Percentiles rank a stretch among this genome's conserved stretches.
These are phyloP conservation scores for Musca domestica DNA, from an alignment of 1,140 invertebrate genomes.

Conservation along the genomic window DNA sequence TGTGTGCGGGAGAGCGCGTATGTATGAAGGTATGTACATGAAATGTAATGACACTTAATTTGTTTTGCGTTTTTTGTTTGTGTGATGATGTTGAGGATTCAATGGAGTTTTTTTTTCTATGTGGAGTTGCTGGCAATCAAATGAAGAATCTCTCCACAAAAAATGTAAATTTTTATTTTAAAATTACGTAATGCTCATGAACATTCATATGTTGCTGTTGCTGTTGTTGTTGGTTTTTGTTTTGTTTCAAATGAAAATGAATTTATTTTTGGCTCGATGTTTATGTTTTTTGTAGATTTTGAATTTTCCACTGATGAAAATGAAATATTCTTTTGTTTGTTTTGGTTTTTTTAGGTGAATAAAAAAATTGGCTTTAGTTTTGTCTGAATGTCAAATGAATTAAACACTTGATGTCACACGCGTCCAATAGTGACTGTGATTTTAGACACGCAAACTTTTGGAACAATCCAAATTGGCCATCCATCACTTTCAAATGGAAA, in stretches of 20 bases:
- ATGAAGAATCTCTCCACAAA: slow-evolving; percentile 2
- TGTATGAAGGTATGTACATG: not conserved
- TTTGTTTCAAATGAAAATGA: no score
- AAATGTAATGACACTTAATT: not conserved
- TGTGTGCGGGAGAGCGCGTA: no score
- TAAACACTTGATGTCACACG: slow-evolving; percentile 28
- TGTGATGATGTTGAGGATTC: not conserved
- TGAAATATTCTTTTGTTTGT: slow-evolving; percentile 2
- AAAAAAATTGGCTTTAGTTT: slow-evolving; percentile 16
- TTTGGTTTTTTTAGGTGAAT: slow-evolving; percentile 1
- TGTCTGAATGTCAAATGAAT: slow-evolving; percentile 36
- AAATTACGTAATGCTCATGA: slow-evolving; percentile 35
- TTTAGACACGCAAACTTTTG: slow-evolving; percentile 1
- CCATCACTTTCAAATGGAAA: no score
- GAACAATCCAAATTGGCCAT: no score
- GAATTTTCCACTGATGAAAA: not conserved
- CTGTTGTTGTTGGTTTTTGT: no score
- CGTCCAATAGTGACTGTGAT: slow-evolving; percentile 14
- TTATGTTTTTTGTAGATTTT: no score
- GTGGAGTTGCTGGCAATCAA: not conserved
- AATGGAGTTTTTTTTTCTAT: not conserved
- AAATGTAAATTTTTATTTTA: slow-evolving; percentile 18
- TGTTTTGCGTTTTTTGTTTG: slow-evolving; percentile 1
- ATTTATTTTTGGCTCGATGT: no score
- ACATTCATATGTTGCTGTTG: no score